Conservation (phyloP, 2,797 vertebrate genomes). For the Crax fasciolata region DNA sequence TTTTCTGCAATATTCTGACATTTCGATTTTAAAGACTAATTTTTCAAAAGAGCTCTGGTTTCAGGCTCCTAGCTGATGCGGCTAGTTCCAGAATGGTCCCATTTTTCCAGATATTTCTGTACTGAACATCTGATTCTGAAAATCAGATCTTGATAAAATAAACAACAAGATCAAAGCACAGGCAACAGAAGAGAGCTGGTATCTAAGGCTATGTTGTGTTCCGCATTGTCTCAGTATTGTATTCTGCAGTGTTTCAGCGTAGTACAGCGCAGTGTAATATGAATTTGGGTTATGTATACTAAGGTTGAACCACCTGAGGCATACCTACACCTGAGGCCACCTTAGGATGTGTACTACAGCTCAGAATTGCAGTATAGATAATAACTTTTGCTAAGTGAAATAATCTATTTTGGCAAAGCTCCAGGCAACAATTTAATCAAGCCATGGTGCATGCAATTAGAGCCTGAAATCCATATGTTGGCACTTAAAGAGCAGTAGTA, state of each 20-base stretch:
- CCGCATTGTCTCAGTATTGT: background rate
- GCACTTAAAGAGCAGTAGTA: slow-evolving; percentile 8
- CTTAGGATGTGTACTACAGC: background rate
- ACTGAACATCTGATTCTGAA: background rate
- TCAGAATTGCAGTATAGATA: background rate
- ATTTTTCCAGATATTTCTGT: background rate
- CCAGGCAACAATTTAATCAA: slow-evolving; percentile 58
- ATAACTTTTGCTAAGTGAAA: slow-evolving; percentile 10
- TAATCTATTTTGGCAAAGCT: slow-evolving; percentile 55
- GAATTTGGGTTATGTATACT: background rate
- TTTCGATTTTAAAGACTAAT: background rate
- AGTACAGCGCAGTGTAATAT: background rate
- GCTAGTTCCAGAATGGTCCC: background rate
- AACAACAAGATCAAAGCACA: background rate
- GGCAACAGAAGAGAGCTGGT: background rate
- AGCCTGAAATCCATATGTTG: slow-evolving; percentile 61
- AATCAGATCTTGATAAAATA: background rate
- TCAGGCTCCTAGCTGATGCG: background rate
- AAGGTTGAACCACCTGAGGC: background rate
- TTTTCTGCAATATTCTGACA: background rate
- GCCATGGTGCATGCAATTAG: slow-evolving; percentile 29
- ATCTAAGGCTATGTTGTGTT: background rate
- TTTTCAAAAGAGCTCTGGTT: background rate
- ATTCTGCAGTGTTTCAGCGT: background rate
- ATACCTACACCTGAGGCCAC: background rate